These are phyloP conservation scores for Hylomyscus alleni DNA, from an alignment of 2,797 vertebrate genomes.

Conservation along the genomic window DNA sequence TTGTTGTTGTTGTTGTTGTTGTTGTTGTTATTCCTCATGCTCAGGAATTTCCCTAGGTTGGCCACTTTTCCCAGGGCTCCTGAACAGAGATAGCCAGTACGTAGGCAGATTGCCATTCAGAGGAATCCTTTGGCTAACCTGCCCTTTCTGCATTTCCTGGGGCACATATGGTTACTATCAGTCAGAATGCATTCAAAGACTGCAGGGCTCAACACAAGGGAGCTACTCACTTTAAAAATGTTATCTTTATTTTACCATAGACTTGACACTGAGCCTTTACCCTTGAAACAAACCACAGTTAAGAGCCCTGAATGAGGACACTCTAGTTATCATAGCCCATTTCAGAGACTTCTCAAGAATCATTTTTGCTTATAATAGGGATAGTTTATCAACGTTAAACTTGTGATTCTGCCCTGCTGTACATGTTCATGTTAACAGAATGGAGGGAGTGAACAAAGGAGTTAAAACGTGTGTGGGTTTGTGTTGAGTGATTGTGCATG, in stretches of 20 bases:
- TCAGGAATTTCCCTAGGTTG: constrained; percentile 17
- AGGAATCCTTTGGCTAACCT: constrained; percentile 32
- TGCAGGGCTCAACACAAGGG: neutral
- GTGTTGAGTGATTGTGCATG: neutral
- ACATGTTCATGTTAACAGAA: neutral
- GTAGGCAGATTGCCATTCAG: neutral
- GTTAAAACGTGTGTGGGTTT: neutral
- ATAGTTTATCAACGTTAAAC: neutral
- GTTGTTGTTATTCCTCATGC: neutral
- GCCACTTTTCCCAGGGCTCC: constrained; percentile 12
- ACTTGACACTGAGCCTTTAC: constrained; percentile 43
- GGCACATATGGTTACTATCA: constrained; percentile 60
- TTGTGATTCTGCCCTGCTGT: neutral
- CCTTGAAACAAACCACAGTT: neutral
- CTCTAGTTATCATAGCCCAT: neutral
- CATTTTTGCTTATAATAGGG: neutral
- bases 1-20: neutral
- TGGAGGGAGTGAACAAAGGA: neutral
- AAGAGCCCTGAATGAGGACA: neutral
- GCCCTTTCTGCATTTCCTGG: neutral
- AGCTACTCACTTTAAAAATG: constrained; percentile 3
- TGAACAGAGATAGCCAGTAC: neutral
- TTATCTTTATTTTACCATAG: constrained; percentile 40
- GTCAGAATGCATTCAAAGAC: neutral
- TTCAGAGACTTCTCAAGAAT: neutral